Conservation (phyloP, 2,888 invertebrate genomes). For the Lithophane socia region DNA sequence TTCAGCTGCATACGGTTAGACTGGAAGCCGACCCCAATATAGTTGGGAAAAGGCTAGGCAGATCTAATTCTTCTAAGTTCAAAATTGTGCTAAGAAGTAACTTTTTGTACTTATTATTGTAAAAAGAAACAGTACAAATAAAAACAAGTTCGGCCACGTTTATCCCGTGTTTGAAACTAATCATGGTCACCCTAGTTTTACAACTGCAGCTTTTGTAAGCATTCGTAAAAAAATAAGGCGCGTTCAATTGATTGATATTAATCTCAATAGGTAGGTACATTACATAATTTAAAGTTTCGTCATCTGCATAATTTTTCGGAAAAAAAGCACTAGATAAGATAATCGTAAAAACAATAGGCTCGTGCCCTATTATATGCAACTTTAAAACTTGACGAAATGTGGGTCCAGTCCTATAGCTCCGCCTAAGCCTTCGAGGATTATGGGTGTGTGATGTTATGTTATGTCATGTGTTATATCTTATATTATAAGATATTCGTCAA, state of each 20-base stretch:
- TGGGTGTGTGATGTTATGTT: too few species aligned
- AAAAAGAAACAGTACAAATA: background rate
- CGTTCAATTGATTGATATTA: constrained; percentile 8
- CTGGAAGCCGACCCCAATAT: too few species aligned
- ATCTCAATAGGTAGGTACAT: background rate
- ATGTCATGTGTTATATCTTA: background rate
- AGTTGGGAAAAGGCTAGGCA: too few species aligned
- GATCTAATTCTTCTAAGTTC: too few species aligned
- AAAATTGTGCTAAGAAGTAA: background rate
- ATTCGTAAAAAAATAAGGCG: background rate
- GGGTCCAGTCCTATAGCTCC: background rate
- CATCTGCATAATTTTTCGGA: constrained; percentile 18
- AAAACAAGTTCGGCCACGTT: background rate
- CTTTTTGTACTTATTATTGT: background rate
- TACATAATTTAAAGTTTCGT: constrained; percentile 7
- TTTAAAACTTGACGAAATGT: background rate
- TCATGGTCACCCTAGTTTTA: constrained; percentile 20
- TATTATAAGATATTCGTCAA: constrained; percentile 36
- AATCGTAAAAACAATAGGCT: constrained; percentile 19
- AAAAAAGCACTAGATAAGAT: constrained; percentile 5
- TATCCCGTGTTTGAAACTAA: background rate
- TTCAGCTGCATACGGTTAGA: too few species aligned
- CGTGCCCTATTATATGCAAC: background rate
- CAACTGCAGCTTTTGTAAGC: background rate
- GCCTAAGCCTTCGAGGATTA: background rate